Evolutionary conservation across 1,140 invertebrate genomes (phyloP), one percentile per base, ranked within the genome.

Genomic region (Armadillidium nasatum): DNA sequence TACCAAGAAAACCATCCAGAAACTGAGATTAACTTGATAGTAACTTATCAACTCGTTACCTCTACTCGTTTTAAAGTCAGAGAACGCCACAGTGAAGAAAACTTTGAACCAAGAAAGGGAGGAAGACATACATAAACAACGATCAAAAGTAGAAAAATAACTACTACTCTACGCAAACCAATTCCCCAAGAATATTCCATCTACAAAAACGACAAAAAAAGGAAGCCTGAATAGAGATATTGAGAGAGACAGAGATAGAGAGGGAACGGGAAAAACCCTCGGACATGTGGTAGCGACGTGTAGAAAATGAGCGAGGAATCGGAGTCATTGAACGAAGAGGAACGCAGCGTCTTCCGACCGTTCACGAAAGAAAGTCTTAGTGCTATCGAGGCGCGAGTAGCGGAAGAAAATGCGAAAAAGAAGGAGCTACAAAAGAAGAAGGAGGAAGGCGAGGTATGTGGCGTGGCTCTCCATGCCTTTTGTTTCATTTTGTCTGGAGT

Each of bases 281-380:
- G 50, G 50, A 15, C 50, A 76, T 76, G 75, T 76, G 75, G 75
- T 76, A 67, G 66, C 69, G 21, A 67, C 71, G 75, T 68, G 22
- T 76, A 77, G 77, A 80, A 72, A 50, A 80, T 80, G 78, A 80
- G 78, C 67, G 81, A 80, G 71, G 81, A 82, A 78, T 80, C 79
- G n/a, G 78, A 82, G 78, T 78, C 79, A 19, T 67, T 82, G 68
- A 79, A 82, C 76, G 84, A 84, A 81, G 84, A 84, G 78, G 82
- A 82, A 76, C 81, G 80, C 60, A 83, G 83, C 74, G 80, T 81
- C 76, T 98, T 97, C 92, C 92, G 92, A 91, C 94, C 94, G 88
- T 97, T 97, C 89, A 97, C 95, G 85, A 90, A 94, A 87, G 95
- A 97, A 88, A 96, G 95, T 87, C 89, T 97, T 87, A 91, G 92